These are phyloP conservation scores for Zelleria hepariella DNA, from an alignment of 2,888 invertebrate genomes.

Conservation along the genomic window DNA sequence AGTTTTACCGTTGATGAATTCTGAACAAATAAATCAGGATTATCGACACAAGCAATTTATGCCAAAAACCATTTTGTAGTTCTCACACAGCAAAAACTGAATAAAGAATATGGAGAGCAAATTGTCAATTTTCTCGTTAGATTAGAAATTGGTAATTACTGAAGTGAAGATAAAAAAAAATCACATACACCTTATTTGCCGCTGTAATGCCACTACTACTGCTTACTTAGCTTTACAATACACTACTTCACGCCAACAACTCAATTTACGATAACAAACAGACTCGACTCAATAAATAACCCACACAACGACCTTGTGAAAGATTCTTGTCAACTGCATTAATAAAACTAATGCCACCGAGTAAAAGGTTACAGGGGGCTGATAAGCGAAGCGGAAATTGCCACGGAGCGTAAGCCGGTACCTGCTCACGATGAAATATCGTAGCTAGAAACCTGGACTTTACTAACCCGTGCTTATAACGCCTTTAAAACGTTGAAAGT, in stretches of 20 bases:
- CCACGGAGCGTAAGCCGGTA: conserved; percentile 40
- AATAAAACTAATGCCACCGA: conserved; percentile 61
- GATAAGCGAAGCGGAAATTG: conserved; percentile 68
- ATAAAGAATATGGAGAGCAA: no score
- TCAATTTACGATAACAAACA: neutral
- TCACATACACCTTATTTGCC: no score
- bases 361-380: conserved; percentile 47
- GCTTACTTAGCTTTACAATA: neutral
- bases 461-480: neutral
- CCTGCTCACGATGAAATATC: conserved; percentile 19
- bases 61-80: no score
- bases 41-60: no score
- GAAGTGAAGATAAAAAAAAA: no score
- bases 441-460: neutral
- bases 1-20: no score
- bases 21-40: no score
- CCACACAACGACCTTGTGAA: conserved; percentile 33
- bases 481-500: neutral
- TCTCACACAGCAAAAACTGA: no score
- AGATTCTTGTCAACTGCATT: conserved; percentile 48
- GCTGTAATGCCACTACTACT: neutral
- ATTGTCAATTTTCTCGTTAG: no score
- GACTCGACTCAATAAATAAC: conserved; percentile 12
- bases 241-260: neutral
- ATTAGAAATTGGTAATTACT: no score